Conservation (phyloP, 2,888 invertebrate genomes). For the Arenicola marina region DNA sequence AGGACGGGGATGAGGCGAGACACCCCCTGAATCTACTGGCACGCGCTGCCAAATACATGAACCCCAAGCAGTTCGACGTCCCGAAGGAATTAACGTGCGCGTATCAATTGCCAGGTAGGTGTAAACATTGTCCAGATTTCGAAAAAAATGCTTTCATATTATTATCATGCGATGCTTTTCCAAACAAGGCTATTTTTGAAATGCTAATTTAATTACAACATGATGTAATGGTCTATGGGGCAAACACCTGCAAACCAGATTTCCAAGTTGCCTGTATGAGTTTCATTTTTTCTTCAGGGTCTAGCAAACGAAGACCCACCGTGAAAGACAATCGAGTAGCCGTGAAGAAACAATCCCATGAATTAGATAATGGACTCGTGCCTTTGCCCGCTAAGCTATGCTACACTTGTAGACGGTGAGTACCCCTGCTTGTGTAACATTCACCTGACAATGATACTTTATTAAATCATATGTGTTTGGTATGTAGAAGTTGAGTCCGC, state of each 20-base stretch:
- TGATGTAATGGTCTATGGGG: too few relatives aligned
- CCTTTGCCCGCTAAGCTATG: conserved; percentile 84
- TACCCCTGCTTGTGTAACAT: background rate
- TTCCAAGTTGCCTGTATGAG: background rate
- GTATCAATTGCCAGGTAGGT: conserved; percentile 57
- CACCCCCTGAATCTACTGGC: conserved; percentile 79
- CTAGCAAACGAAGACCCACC: conserved; percentile 54
- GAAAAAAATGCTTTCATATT: too few relatives aligned
- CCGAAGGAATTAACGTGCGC: conserved; percentile 73
- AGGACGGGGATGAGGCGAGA: background rate
- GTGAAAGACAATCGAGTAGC: conserved; percentile 11
- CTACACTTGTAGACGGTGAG: conserved; percentile 74
- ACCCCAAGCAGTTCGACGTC: conserved; percentile 88
- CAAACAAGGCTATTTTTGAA: too few relatives aligned
- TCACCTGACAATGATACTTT: too few relatives aligned
- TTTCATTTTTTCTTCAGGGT: conserved; percentile 39
- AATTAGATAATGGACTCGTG: conserved; percentile 72
- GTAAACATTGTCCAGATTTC: background rate
- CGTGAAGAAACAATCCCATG: conserved; percentile 61
- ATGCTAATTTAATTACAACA: too few relatives aligned
- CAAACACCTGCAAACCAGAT: too few relatives aligned
- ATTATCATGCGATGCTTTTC: too few relatives aligned
- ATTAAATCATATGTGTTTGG: too few relatives aligned
- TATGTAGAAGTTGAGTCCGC: too few relatives aligned
- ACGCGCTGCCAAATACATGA: conserved; percentile 80